phyloP scores from a whole-genome alignment of 2,888 invertebrate species.

The Pristionchus exspectatus region DNA sequence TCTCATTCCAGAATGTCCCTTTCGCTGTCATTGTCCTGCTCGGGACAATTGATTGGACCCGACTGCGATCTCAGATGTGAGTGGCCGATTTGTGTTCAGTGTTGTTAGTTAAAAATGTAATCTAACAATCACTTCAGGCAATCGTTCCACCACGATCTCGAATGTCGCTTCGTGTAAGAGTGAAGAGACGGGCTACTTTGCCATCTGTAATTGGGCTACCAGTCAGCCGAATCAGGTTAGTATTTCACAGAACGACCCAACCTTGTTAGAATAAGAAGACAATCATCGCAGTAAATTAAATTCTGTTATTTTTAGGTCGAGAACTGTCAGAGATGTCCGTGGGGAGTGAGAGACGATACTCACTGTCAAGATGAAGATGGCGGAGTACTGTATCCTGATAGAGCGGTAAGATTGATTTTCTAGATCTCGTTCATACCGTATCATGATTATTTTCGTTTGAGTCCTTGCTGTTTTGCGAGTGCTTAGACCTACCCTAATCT shows the following conservation, averaged over 20 bases:
- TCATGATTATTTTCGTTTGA: no score
- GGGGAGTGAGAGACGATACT: conserved; percentile 72
- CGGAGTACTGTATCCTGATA: conserved; percentile 64
- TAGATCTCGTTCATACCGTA: no score
- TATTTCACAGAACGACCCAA: no score
- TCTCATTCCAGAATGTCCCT: conserved; percentile 62
- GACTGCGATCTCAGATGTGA: conserved; percentile 73
- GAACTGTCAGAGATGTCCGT: conserved; percentile 75
- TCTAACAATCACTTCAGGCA: conserved; percentile 37
- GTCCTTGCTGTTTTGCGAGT: conserved; percentile 51
- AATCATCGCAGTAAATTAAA: no score
- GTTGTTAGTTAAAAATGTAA: background rate
- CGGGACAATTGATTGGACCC: conserved; percentile 71
- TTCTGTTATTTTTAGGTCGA: conserved; percentile 62
- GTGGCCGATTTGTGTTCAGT: background rate
- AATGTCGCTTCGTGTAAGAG: conserved; percentile 62
- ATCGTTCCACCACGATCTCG: conserved; percentile 65
- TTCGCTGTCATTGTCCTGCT: conserved; percentile 72
- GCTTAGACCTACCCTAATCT: background rate
- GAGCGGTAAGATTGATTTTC: conserved; percentile 50
- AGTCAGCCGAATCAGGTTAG: conserved; percentile 59
- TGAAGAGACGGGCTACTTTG: conserved; percentile 71
- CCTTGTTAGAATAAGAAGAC: no score
- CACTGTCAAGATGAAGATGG: conserved; percentile 71
- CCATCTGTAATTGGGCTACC: conserved; percentile 67